Percentiles rank a stretch among this genome's conserved stretches.
phyloP scores from a whole-genome alignment of 2,888 invertebrate genomes.

The Biston betularia region DNA sequence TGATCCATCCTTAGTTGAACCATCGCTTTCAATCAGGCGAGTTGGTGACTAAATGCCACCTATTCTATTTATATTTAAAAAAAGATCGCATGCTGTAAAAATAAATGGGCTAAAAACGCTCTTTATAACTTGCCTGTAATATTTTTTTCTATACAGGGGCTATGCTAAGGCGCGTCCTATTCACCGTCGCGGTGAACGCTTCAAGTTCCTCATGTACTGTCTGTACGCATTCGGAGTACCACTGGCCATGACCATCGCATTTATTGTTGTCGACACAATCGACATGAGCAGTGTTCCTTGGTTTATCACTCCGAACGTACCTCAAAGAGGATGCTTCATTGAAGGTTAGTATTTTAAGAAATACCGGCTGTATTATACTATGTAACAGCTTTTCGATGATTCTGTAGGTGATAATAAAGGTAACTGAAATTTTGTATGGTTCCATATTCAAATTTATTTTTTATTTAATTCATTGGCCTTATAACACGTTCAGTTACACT shows the following conservation, averaged over 20 bases:
- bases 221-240: conserved; percentile 73
- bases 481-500: too few relatives aligned
- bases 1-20: too few relatives aligned
- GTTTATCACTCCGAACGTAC: conserved; percentile 68
- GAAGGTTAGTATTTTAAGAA: conserved; percentile 55
- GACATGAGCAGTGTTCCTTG: conserved; percentile 60
- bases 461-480: too few relatives aligned
- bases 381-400: not conserved
- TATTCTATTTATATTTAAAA: too few relatives aligned
- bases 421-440: too few relatives aligned
- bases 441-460: too few relatives aligned
- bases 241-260: conserved; percentile 56
- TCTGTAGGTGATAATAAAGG: not conserved
- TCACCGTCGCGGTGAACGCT: conserved; percentile 70
- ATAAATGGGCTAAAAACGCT: too few relatives aligned
- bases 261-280: conserved; percentile 52
- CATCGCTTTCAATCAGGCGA: too few relatives aligned
- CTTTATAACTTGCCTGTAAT: not conserved
- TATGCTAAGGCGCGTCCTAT: conserved; percentile 76
- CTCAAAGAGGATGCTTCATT: conserved; percentile 63
- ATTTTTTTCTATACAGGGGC: conserved; percentile 57
- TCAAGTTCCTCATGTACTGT: conserved; percentile 73
- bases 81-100: too few relatives aligned
- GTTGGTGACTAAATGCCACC: too few relatives aligned
- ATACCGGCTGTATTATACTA: not conserved